These are phyloP conservation scores for Pteromalus puparum DNA, from an alignment of 1,140 invertebrate genomes.

Conservation along the genomic window DNA sequence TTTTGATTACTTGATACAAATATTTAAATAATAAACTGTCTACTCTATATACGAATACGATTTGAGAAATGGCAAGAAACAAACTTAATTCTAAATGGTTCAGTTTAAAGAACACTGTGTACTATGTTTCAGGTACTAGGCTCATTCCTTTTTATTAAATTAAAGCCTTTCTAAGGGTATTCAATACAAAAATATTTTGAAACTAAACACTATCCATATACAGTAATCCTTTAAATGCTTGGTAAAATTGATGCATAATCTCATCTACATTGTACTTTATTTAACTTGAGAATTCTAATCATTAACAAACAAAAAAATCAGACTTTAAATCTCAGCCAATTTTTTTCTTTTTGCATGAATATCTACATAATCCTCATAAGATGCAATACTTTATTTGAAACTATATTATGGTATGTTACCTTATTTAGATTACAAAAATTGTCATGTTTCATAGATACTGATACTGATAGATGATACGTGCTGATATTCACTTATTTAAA, in stretches of 20 bases:
- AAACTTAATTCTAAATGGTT: slow-evolving; percentile 50
- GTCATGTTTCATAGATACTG: slow-evolving; percentile 24
- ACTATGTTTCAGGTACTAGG: slow-evolving; percentile 62
- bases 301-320: slow-evolving; percentile 43
- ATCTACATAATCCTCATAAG: slow-evolving; percentile 4
- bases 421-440: slow-evolving; percentile 31
- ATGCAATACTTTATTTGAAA: slow-evolving; percentile 33
- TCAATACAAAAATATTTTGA: slow-evolving; percentile 3
- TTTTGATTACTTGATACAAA: slow-evolving; percentile 16
- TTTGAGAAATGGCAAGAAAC: slow-evolving; percentile 50
- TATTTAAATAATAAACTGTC: slow-evolving; percentile 28
- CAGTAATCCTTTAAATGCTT: slow-evolving; percentile 21
- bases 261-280: slow-evolving; percentile 39
- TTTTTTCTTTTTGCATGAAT: not conserved
- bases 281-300: slow-evolving; percentile 4
- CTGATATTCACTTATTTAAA: slow-evolving; percentile 42
- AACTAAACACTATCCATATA: not conserved
- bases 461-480: not conserved
- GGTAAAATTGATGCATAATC: slow-evolving; percentile 24
- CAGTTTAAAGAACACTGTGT: slow-evolving; percentile 53
- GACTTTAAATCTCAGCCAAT: slow-evolving; percentile 26
- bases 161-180: slow-evolving; percentile 52
- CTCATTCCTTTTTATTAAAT: slow-evolving; percentile 50
- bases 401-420: slow-evolving; percentile 9
- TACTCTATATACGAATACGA: slow-evolving; percentile 44